A percentile compares a stretch with the other conserved stretches of the same genome.
Evolutionary conservation across 2,888 invertebrate genomes (phyloP).

Genomic region (Formica aserva): DNA sequence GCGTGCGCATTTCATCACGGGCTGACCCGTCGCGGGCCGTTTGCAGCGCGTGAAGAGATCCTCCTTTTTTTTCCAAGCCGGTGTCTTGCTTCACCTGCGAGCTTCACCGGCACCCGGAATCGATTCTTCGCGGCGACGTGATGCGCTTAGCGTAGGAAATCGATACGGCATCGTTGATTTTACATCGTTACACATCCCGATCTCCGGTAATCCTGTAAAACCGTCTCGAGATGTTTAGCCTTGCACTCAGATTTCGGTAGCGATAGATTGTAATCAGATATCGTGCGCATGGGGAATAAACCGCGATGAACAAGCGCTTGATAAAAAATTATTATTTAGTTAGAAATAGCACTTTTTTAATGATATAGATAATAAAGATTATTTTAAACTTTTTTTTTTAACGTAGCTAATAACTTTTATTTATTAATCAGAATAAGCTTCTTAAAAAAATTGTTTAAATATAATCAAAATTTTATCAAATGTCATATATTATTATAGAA

Average conservation of each 20-base stretch:
- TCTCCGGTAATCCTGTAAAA: conserved; percentile 40
- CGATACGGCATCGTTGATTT: conserved; percentile 10
- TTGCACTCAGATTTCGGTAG: not conserved
- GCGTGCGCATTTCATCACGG: conserved; percentile 51
- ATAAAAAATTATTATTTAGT: not conserved
- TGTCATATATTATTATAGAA: not conserved
- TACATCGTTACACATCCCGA: conserved; percentile 35
- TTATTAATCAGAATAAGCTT: not conserved
- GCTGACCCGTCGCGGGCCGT: conserved; percentile 36
- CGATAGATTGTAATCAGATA: conserved; percentile 14
- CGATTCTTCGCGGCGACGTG: conserved; percentile 33
- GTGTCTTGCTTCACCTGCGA: conserved; percentile 47
- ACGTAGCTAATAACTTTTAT: not conserved
- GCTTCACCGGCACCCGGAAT: conserved; percentile 22
- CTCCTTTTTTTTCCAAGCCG: conserved; percentile 14
- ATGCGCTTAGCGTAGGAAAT: conserved; percentile 24
- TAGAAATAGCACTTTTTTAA: not conserved
- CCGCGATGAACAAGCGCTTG: not conserved
- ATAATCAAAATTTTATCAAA: not conserved
- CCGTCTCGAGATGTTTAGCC: conserved; percentile 7
- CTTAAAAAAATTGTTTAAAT: not conserved
- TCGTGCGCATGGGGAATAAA: not conserved
- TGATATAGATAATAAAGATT: not conserved
- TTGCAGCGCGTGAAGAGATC: conserved; percentile 7
- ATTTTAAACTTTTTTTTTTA: not conserved